Percentiles rank a stretch among this genome's conserved stretches.
Evolutionary conservation across 2,797 vertebrate species (phyloP).

Genomic region (Astyanax mexicanus): DNA sequence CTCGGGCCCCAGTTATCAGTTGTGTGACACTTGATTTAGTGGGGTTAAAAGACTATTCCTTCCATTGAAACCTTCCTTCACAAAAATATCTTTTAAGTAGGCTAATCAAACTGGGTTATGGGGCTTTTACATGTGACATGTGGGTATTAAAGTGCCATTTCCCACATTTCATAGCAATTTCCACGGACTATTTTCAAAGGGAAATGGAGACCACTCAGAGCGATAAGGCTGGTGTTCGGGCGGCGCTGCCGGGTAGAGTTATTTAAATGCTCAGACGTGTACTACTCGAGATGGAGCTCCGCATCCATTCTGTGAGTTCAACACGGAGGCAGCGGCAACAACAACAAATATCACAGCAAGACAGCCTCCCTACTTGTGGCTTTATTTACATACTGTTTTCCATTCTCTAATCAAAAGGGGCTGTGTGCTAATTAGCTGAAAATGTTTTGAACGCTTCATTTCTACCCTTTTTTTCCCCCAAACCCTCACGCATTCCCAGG

Average conservation of each 20-base stretch:
- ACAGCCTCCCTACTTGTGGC: background rate
- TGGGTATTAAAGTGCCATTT: constrained; percentile 71
- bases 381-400: constrained; percentile 11
- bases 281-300: constrained; percentile 13
- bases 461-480: background rate
- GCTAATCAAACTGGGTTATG: constrained; percentile 78
- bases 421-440: constrained; percentile 1
- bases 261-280: constrained; percentile 48
- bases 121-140: constrained; percentile 67
- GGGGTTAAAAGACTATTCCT: constrained; percentile 56
- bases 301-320: background rate
- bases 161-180: constrained; percentile 75
- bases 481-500: background rate
- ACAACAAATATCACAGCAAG: background rate
- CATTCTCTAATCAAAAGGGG: constrained; percentile 9
- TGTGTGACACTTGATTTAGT: constrained; percentile 62
- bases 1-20: constrained; percentile 70
- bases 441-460: background rate
- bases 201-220: constrained; percentile 73
- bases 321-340: background rate
- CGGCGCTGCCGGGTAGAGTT: constrained; percentile 68
- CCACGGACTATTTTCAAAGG: constrained; percentile 68
- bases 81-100: constrained; percentile 73
- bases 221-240: constrained; percentile 72
- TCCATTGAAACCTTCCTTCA: constrained; percentile 67